These are phyloP conservation scores for Yasuhikotakia modesta DNA, from an alignment of 2,797 vertebrate genomes.

Conservation along the genomic window DNA sequence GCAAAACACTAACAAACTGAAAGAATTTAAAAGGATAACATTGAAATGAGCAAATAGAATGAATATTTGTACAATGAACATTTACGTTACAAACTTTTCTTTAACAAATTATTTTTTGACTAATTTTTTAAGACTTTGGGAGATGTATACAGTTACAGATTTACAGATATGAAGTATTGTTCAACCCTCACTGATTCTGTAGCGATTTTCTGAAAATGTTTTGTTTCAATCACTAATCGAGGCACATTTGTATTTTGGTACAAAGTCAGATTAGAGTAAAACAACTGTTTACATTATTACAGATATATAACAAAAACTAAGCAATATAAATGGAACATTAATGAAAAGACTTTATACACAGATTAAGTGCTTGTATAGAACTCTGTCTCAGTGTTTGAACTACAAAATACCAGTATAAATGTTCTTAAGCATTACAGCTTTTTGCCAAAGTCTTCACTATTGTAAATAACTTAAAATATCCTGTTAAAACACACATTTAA, in stretches of 20 bases:
- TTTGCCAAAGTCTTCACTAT: not conserved
- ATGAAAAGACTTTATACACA: not conserved
- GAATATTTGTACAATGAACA: too few relatives aligned
- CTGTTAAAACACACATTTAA: not conserved
- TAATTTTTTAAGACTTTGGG: too few relatives aligned
- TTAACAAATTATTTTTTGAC: too few relatives aligned
- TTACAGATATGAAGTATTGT: too few relatives aligned
- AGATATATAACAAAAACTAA: not conserved
- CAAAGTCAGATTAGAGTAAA: conserved; percentile 3
- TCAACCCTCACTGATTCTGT: not conserved
- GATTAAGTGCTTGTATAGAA: not conserved
- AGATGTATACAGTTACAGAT: too few relatives aligned
- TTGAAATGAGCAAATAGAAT: too few relatives aligned
- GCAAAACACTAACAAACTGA: too few relatives aligned
- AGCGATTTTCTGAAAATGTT: conserved; percentile 11
- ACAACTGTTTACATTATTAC: not conserved
- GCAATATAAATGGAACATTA: not conserved
- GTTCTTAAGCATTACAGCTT: not conserved
- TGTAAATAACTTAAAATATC: not conserved
- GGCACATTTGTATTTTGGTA: conserved; percentile 14
- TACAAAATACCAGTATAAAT: not conserved
- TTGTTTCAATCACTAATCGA: conserved; percentile 10
- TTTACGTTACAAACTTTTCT: too few relatives aligned
- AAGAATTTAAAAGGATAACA: too few relatives aligned
- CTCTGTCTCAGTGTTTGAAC: not conserved